Base-by-base conservation (phyloP, 2,888 invertebrate species). In the Leptinotarsa haldemani region DNA sequence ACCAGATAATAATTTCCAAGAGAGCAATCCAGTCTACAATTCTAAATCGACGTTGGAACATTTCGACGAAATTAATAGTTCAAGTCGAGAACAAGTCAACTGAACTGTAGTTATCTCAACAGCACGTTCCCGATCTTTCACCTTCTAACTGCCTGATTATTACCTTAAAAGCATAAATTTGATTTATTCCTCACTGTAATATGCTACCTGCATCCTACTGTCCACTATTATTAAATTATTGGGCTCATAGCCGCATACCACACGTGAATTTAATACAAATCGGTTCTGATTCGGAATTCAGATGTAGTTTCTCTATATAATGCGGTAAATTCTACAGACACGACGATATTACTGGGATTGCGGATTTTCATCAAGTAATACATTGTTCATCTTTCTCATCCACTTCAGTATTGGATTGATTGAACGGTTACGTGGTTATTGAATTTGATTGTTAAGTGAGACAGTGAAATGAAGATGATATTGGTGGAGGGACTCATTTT, bases 141-240 rank as follows among this genome's bases (percentile, higher is more conserved):
- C 78, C 78, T 78, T 73, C 69, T 69, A 71, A 76, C 76, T 73
- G 72, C 63, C 52, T 30, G 76, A 76, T 71, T 78, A 76, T 78
- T 74, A 76, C 78, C 74, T 76, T 70, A 65, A 71, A 73, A 76
- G 78, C 75, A 73, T 74, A 65, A 75, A 71, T 71, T 74, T 74
- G 69, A 77, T 77, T 77, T 73, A 77, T 69, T 71, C 53, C 67
- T 12, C 47, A 65, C 69, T 63, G 61, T 70, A 75, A 74, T 74
- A 71, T 68, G 75, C 75, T 74, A 75, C 75, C 75, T 74, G 69
- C 77, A 75, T 73, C 66, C 65, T 48, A 70, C 70, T 71, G 71
- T 74, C 70, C 68, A 66, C 65, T 69, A 70, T 74, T 71, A 69
- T 71, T 68, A 73, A 77, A 77, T 77, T 74, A 74, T 74, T 74